Base-by-base conservation (phyloP, 2,888 invertebrate genomes). In the Sympetrum striolatum region DNA sequence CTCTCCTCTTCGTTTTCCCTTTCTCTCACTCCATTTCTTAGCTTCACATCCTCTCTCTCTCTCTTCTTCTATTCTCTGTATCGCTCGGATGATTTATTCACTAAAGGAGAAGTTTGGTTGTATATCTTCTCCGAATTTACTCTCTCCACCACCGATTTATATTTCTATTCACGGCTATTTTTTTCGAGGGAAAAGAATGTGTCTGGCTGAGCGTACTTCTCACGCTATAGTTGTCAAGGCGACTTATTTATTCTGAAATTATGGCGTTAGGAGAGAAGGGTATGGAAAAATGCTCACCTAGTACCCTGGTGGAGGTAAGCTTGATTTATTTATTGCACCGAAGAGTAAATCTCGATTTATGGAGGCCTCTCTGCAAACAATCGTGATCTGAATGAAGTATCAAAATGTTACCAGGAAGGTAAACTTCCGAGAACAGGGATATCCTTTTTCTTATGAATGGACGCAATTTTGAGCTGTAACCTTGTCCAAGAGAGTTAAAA, bases 1-100 rank as follows among this genome's bases (percentile, higher is more conserved):
- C 58, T 53, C 58, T 31, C 15, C 82, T 58, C 31, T 35, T 53
- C 48, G 2, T 35, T 48, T 18, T 0, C 22, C 35, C 35, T 15
- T 25, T 31, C 58, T 58, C 18, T 37, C 58, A 10, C 22, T 53
- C 58, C 14, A 58, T 53, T 6, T 35, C 31, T 35, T 58, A 12
- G 31, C 35, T 10, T 82, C 44, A 2, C n/a, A 82, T 58, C 37
- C 2, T 22, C n/a, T 86, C 39, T 58, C 81, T 53, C n/a, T 35
- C 58, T 37, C 82, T 58, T 58, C 15, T 73, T 12, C 86, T n/a
- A 15, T 86, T 60, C 60, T 22, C 8, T 10, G 18, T 60, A 86
- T 86, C 37, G 37, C 60, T 12, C 0, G n/a, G 37, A 86, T 86
- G 86, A 86, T 86, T 86, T 64, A 86, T 86, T 86, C 86, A 86